Conservation (phyloP, 2,797 vertebrate species). For the Notoglanidium macrostoma region DNA sequence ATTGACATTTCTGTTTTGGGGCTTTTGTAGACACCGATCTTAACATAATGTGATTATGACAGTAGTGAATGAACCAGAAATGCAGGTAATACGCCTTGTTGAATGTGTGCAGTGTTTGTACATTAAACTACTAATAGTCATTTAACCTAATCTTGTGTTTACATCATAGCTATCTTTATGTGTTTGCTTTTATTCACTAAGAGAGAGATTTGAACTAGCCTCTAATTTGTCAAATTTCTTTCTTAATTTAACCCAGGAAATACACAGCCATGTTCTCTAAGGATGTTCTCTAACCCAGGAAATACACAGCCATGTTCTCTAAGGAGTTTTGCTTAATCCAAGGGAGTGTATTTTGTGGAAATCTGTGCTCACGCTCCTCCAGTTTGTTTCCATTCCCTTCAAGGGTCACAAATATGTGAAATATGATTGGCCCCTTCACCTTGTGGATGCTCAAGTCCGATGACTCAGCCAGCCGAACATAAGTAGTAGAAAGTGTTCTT, state of each 20-base stretch:
- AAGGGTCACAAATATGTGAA: conserved; percentile 45
- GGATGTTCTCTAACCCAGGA: no score
- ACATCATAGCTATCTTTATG: background rate
- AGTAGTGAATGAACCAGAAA: background rate
- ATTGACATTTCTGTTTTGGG: background rate
- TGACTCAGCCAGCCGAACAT: background rate
- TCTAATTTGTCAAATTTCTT: background rate
- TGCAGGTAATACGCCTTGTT: background rate
- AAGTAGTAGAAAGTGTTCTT: background rate
- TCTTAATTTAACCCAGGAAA: background rate
- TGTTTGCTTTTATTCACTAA: background rate
- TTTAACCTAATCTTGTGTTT: background rate
- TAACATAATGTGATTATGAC: background rate
- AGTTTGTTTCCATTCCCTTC: conserved; percentile 62
- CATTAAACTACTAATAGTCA: background rate
- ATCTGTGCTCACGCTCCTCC: conserved; percentile 41
- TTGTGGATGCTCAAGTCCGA: conserved; percentile 27
- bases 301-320: conserved; percentile 4
- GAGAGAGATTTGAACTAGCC: background rate
- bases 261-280: no score
- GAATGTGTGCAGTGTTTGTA: background rate
- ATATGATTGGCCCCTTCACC: conserved; percentile 51
- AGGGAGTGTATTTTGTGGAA: conserved; percentile 19
- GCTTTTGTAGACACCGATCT: background rate
- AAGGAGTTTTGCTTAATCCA: background rate